Percentiles rank a stretch among this genome's conserved stretches.
Evolutionary conservation across 2,888 invertebrate genomes (phyloP).

Genomic region (Orgyia antiqua): DNA sequence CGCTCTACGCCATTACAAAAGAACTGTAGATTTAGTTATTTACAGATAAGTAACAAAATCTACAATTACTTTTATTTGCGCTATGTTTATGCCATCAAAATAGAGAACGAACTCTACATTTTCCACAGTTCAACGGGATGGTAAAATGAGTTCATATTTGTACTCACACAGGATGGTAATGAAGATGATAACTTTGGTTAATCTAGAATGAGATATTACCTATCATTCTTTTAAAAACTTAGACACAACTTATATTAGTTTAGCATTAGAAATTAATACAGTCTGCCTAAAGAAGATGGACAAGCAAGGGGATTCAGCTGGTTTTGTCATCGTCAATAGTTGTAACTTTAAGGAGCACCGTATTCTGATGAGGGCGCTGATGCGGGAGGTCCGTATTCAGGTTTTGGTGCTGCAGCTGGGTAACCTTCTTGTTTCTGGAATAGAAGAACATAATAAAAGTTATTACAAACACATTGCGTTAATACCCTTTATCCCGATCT

Average conservation of each 20-base stretch:
- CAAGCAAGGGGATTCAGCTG: constrained; percentile 30
- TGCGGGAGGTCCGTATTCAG: constrained; percentile 69
- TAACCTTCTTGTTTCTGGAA: constrained; percentile 80
- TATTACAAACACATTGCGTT: not conserved
- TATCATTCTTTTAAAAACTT: no score
- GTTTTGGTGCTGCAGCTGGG: constrained; percentile 63
- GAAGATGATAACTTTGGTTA: not conserved
- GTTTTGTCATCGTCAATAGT: constrained; percentile 32
- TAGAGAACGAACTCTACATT: no score
- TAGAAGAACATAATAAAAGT: constrained; percentile 7
- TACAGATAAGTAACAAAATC: no score
- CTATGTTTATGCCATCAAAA: no score
- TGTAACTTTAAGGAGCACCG: constrained; percentile 72
- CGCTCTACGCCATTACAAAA: no score
- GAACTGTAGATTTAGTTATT: no score
- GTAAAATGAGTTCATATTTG: no score
- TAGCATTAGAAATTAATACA: not conserved
- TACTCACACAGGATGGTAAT: no score
- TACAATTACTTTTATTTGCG: no score
- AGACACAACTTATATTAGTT: no score
- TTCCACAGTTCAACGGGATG: no score
- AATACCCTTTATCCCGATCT: no score
- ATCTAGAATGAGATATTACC: not conserved
- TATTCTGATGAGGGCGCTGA: constrained; percentile 77
- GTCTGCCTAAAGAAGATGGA: constrained; percentile 26